Conservation (phyloP, 2,797 vertebrate species). For the Catamblyrhynchus diadema region DNA sequence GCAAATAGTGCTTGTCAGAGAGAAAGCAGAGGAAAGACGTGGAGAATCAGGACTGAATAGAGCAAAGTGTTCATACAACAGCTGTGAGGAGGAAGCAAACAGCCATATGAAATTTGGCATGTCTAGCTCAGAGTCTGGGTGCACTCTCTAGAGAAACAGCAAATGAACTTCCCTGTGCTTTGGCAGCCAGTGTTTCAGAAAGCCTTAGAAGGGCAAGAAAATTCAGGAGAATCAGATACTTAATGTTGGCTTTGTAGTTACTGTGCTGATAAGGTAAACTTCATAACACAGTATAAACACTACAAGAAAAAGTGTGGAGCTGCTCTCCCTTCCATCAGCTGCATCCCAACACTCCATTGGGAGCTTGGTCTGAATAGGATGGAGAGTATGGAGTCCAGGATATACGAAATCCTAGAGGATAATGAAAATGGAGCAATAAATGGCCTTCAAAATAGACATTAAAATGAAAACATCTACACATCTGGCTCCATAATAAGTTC, state of each 20-base stretch:
- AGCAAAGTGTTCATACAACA: background rate
- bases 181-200: background rate
- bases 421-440: background rate
- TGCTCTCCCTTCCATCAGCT: background rate
- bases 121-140: background rate
- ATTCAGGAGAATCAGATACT: background rate
- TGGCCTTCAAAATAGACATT: background rate
- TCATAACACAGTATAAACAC: background rate
- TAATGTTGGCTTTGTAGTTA: background rate
- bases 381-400: background rate
- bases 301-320: background rate
- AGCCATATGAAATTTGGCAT: background rate
- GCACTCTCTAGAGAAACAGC: background rate
- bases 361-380: background rate
- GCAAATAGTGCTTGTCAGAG: background rate
- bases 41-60: background rate
- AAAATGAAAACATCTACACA: background rate
- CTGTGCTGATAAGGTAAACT: background rate
- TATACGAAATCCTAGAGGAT: background rate
- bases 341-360: background rate
- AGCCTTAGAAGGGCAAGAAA: background rate
- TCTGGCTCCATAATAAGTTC: background rate
- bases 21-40: background rate
- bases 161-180: background rate
- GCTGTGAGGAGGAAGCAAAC: background rate